Evolutionary conservation across 2,797 vertebrate species (phyloP), one percentile per base, ranked within the genome.

Genomic region (Cheirogaleus major): DNA sequence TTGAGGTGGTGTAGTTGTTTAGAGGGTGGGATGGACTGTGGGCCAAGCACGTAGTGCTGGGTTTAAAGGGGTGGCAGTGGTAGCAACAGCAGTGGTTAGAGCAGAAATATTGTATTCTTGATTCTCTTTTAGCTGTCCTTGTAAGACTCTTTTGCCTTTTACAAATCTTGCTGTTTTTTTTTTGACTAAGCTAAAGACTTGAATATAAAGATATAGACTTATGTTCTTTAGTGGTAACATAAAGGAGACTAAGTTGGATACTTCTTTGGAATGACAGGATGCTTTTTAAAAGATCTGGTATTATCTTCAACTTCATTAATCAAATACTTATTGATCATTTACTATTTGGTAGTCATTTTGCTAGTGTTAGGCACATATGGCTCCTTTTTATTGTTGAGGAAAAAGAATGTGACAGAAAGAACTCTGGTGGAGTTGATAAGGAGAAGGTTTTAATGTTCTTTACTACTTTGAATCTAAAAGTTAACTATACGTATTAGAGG

Each of bases 81-180:
- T 43, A 23, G 72, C 4, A 17, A 30, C 22, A 14, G 12, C 48
- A 78, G 12, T 22, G 50, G 48, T 35, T 23, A 35, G 22, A 78
- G 75, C 20, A 63, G 38, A 63, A 82, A 45, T 45, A 18, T 35
- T 15, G 50, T 55, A 55, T 79, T 87, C 57, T 95, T 92, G 83
- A 57, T 82, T 90, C 18, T 93, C 48, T 95, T 89, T 80, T 89
- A 72, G 78, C n/a, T 89, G 61, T 93, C 48, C 76, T 91, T 93
- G 50, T 80, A 80, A 69, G 70, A 9, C 13, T 86, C 41, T 27
- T 94, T 69, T 70, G 23, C 50, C 25, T 79, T 72, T 27, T 89
- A 38, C 10, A 91, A 30, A 35, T 70, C 79, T 89, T 85, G 52
- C 75, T 73, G 0, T 93, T 38, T 32, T 38, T 32, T 38, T 38